These are phyloP conservation scores for Acleris holmiana DNA, from an alignment of 2,888 invertebrate species.

Conservation along the genomic window DNA sequence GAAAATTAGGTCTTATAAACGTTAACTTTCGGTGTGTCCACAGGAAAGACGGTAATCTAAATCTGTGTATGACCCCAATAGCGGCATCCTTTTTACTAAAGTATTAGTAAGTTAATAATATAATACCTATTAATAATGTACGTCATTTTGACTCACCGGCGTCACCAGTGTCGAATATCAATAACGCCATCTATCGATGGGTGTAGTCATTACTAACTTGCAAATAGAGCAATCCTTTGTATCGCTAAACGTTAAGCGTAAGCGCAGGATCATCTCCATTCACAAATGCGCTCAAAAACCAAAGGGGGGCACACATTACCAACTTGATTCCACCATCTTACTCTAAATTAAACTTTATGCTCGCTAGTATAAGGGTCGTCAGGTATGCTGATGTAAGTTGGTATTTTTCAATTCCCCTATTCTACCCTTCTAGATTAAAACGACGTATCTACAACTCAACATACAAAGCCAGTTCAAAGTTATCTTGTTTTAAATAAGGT, in stretches of 20 bases:
- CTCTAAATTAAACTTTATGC: slow-evolving; percentile 3
- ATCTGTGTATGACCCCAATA: too few species aligned
- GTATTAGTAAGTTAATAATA: too few species aligned
- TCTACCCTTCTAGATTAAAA: too few species aligned
- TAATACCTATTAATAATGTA: too few species aligned
- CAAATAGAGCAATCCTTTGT: slow-evolving; percentile 53
- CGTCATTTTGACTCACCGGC: too few species aligned
- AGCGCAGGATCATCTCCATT: slow-evolving; percentile 67
- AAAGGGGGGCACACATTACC: slow-evolving; percentile 22
- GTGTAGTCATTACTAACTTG: slow-evolving; percentile 25
- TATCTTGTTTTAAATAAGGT: too few species aligned
- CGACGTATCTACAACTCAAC: too few species aligned
- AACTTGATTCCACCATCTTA: background rate
- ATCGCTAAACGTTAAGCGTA: slow-evolving; percentile 66
- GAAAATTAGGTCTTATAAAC: too few species aligned
- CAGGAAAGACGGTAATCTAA: too few species aligned
- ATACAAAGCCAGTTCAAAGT: too few species aligned
- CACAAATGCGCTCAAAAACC: slow-evolving; percentile 80
- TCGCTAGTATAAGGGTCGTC: background rate
- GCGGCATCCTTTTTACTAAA: too few species aligned
- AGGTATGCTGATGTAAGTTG: slow-evolving; percentile 8
- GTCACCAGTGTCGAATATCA: background rate
- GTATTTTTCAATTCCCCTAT: slow-evolving; percentile 47
- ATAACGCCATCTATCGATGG: slow-evolving; percentile 18
- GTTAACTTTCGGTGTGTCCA: too few species aligned